These are phyloP conservation scores for Notamacropus eugenii DNA, from an alignment of 2,797 vertebrate species.

Conservation along the genomic window DNA sequence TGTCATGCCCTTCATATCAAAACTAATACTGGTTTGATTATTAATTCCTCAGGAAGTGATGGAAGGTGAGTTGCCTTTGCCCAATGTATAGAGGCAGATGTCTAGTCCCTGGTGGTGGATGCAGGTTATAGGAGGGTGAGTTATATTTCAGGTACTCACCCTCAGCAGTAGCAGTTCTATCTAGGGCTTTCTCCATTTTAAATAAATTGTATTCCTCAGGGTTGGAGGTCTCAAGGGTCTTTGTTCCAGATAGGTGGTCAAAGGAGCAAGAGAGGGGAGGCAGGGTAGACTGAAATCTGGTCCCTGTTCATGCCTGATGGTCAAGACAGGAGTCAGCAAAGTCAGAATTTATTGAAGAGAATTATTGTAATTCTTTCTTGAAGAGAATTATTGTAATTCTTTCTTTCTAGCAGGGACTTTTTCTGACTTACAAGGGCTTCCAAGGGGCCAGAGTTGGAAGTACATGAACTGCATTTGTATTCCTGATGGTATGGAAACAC, in stretches of 20 bases:
- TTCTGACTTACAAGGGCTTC: not conserved
- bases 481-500: not conserved
- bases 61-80: not conserved
- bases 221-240: not conserved
- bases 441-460: not conserved
- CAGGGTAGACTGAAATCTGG: not conserved
- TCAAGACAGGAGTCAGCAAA: not conserved
- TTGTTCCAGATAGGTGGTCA: not conserved
- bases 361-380: not conserved
- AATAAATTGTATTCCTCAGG: not conserved
- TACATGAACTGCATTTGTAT: not conserved
- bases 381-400: not conserved
- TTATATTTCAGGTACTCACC: not conserved
- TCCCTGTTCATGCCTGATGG: not conserved
- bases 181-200: not conserved
- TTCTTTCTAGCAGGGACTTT: not conserved
- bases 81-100: not conserved
- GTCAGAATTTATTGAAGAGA: not conserved
- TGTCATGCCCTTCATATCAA: not conserved
- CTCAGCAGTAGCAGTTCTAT: not conserved
- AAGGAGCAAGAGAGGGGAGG: not conserved
- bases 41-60: not conserved
- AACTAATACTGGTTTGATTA: not conserved
- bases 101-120: not conserved
- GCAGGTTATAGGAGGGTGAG: not conserved